Base-by-base conservation (phyloP, 2,113 vertebrate genomes). In the Anoura caudifer region DNA sequence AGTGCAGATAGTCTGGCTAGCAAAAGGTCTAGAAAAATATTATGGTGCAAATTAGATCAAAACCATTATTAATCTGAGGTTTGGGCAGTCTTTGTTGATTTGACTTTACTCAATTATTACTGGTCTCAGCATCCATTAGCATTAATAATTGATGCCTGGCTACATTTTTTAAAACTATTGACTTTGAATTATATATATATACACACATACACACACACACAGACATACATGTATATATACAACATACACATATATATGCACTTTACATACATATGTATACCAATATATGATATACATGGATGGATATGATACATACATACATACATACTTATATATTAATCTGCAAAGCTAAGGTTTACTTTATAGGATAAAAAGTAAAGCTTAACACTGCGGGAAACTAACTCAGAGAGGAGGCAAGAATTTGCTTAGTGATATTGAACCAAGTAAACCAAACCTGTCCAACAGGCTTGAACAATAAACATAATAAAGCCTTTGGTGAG, bases 401-500 rank as follows among this genome's bases (percentile, higher is more conserved):
- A 90, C 86, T 93, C 75, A 91, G 75, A 89, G 94, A 89, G 67
- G 41, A 90, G n/a, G 15, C 9, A 16, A 16, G 47, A 28, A 77
- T 82, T 76, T 90, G 56, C 54, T 95, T 94, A 80, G 61, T 36
- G 56, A 26, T 72, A 61, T 33, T 77, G 59, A 95, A 89, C 82
- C 86, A 94, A 93, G 45, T 76, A 95, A 92, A 96, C 26, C 92
- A 90, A 93, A 93, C 4, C 89, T 81, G 36, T 90, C 94, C 92
- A 69, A 90, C 54, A 82, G 88, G n/a, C 17, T 67, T 77, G 95
- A 95, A 95, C 54, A 70, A 63, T 84, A 87, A 89, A 93, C 12
- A 73, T 72, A 94, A 94, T 87, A 91, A 88, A 91, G n/a, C 36
- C 43, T 96, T 45, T 87, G 41, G 89, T 80, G 82, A 96, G 52